phyloP scores from a whole-genome alignment of 2,113 vertebrate genomes.

The Aix galericulata region DNA sequence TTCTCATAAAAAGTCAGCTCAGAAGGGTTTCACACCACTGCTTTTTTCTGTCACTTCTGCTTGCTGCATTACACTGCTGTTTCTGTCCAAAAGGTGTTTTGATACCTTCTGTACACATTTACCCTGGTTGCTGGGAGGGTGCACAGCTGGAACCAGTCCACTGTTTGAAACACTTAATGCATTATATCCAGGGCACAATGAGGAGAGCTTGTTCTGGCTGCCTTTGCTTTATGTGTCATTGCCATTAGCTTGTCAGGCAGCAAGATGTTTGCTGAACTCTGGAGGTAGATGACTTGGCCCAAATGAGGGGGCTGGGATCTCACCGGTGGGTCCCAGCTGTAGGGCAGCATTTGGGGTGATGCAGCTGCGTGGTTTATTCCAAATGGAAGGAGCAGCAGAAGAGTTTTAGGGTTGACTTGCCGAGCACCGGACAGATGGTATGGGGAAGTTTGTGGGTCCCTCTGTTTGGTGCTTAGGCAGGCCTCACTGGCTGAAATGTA shows the following conservation, averaged over 20 bases:
- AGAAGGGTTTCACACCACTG: background rate
- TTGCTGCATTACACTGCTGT: rapidly evolving
- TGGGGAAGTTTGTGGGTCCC: background rate
- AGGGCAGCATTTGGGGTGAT: background rate
- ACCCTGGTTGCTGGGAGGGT: background rate
- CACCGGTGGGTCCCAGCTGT: background rate
- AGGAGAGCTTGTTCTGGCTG: background rate
- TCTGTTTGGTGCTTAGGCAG: background rate
- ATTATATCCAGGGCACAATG: background rate
- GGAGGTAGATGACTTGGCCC: background rate
- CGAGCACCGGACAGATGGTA: background rate
- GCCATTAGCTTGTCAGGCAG: background rate
- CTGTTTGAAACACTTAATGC: background rate
- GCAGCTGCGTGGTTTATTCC: background rate
- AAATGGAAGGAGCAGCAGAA: background rate
- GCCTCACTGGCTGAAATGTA: background rate
- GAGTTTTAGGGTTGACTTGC: background rate
- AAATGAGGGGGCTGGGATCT: background rate
- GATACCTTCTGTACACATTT: background rate
- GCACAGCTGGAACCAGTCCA: background rate
- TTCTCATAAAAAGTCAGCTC: background rate
- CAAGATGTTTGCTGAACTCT: background rate
- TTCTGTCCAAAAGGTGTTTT: background rate
- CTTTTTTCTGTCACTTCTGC: background rate
- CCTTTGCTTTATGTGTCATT: background rate